A percentile compares a stretch with the other conserved stretches of the same genome.
phyloP scores from a whole-genome alignment of 2,888 invertebrate genomes.

The Agrochola litura region DNA sequence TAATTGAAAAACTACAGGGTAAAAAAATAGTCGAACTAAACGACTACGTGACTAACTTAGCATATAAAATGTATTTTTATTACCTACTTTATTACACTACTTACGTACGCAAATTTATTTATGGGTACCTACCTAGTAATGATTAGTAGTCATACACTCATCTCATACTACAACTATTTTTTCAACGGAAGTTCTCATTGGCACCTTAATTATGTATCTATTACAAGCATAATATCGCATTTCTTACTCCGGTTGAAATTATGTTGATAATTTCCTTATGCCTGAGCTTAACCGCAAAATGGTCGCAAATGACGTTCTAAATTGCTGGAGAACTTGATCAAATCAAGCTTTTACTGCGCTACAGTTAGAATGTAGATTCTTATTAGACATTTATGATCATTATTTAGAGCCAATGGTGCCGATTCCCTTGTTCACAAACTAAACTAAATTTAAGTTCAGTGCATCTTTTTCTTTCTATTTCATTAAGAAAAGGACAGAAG shows the following conservation, averaged over 20 bases:
- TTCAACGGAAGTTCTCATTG: conserved; percentile 51
- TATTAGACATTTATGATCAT: neutral
- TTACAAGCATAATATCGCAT: conserved; percentile 42
- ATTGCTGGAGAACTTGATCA: conserved; percentile 15
- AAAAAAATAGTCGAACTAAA: conserved; percentile 27
- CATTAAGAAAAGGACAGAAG: too few relatives aligned
- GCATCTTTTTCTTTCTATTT: too few relatives aligned
- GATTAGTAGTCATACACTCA: conserved; percentile 45
- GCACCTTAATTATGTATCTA: conserved; percentile 22
- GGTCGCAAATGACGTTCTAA: conserved; percentile 22
- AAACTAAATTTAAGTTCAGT: too few relatives aligned
- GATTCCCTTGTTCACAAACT: too few relatives aligned
- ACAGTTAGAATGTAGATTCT: neutral
- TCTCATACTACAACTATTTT: conserved; percentile 18
- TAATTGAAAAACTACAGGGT: neutral
- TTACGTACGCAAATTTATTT: conserved; percentile 1
- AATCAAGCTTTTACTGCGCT: conserved; percentile 3
- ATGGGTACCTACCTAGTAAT: neutral
- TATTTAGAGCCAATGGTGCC: too few relatives aligned
- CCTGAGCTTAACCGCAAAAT: conserved; percentile 31
- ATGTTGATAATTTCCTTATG: conserved; percentile 17
- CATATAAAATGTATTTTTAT: conserved; percentile 61
- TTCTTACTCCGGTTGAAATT: conserved; percentile 25
- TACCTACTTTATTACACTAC: neutral
- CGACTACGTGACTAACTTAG: conserved; percentile 60